Evolutionary conservation across 2,113 vertebrate species (phyloP).

Genomic region (Gavialis gangeticus): DNA sequence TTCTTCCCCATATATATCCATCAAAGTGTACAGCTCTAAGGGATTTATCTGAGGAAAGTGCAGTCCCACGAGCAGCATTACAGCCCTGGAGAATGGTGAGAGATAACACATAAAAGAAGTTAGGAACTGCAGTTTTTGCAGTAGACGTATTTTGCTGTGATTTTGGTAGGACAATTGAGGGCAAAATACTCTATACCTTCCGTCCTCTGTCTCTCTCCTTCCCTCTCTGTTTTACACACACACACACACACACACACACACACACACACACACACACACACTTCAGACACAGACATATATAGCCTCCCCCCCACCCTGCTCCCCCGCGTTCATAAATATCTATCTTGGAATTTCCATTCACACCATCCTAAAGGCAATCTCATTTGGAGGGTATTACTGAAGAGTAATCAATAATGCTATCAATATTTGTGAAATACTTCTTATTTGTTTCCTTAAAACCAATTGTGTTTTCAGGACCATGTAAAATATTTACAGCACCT

Average conservation of each 20-base stretch:
- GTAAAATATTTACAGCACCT: constrained; percentile 30
- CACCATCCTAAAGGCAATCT: not conserved
- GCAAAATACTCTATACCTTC: not conserved
- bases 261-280: not conserved
- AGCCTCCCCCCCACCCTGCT: not conserved
- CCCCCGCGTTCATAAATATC: not conserved
- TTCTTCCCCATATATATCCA: not conserved
- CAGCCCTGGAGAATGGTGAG: not conserved
- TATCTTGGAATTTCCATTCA: not conserved
- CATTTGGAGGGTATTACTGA: not conserved
- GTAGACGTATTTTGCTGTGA: not conserved
- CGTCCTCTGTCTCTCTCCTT: no score
- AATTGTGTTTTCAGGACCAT: not conserved
- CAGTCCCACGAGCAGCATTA: not conserved
- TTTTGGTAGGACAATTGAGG: constrained; percentile 16
- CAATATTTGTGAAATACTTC: not conserved
- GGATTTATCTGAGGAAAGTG: constrained; percentile 8
- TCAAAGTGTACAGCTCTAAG: not conserved
- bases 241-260: not conserved
- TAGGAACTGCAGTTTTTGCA: not conserved
- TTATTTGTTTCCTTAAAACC: constrained; percentile 8
- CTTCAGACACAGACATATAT: not conserved
- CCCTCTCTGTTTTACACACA: not conserved
- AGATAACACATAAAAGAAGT: constrained; percentile 15
- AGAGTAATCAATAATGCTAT: not conserved